A percentile compares a stretch with the other conserved stretches of the same genome.
These are phyloP conservation scores for Kryptolebias ocellatus DNA, from an alignment of 2,797 vertebrate species.

Conservation along the genomic window DNA sequence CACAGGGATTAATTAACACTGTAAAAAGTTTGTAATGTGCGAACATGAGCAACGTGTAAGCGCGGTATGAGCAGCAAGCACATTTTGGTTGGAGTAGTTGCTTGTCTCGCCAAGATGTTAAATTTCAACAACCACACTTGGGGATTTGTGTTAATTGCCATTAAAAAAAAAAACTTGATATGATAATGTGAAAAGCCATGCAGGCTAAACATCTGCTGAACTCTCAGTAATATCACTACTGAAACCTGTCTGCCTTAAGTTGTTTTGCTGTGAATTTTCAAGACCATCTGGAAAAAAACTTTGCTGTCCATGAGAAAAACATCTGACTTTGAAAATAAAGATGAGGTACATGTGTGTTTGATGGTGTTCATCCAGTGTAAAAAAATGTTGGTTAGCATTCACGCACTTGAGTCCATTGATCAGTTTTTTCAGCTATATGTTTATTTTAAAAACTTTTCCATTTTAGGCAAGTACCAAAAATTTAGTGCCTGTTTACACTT, in stretches of 20 bases:
- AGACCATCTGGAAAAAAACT: conserved; percentile 66
- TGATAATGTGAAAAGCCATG: conserved; percentile 2
- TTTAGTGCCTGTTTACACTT: not conserved
- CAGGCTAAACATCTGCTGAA: conserved; percentile 4
- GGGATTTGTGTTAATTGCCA: conserved; percentile 13
- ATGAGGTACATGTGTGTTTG: conserved; percentile 43
- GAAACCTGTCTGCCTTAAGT: not conserved
- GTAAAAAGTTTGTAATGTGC: conserved; percentile 26
- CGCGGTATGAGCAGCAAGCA: conserved; percentile 29
- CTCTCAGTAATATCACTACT: too few relatives aligned
- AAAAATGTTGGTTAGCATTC: conserved; percentile 45
- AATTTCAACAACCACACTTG: conserved; percentile 1
- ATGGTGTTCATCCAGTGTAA: conserved; percentile 35
- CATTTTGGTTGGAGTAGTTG: conserved; percentile 4
- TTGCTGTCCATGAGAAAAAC: conserved; percentile 42
- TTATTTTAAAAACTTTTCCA: conserved; percentile 10
- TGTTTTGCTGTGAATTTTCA: conserved; percentile 37
- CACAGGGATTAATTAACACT: conserved; percentile 33
- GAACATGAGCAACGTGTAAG: conserved; percentile 12
- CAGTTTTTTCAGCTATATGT: conserved; percentile 14
- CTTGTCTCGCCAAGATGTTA: not conserved
- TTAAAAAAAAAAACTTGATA: not conserved
- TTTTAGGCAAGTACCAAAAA: not conserved
- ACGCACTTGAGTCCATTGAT: conserved; percentile 16
- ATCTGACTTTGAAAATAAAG: conserved; percentile 49